Conservation (phyloP, 2,113 vertebrate species). For the Oryzias curvinotus region DNA sequence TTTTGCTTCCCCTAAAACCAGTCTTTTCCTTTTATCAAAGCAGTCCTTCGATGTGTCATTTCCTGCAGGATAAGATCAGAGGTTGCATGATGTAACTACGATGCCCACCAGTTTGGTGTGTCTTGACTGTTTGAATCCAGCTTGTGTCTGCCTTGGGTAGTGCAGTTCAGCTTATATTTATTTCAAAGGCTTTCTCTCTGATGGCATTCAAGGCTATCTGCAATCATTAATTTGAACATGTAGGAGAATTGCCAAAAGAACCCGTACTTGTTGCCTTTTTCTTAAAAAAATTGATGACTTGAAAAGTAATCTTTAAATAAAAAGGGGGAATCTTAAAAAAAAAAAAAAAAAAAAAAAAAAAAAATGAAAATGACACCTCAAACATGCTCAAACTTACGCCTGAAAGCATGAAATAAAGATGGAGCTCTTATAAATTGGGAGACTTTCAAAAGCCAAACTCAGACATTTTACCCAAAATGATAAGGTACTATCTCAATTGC, state of each 20-base stretch:
- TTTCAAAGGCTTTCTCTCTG: constrained; percentile 23
- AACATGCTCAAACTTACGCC: neutral
- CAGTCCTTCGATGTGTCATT: constrained; percentile 13
- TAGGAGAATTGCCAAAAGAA: too few relatives aligned
- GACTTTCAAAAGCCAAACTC: neutral
- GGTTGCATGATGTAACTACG: constrained; percentile 25
- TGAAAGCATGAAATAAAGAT: neutral
- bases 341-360: neutral
- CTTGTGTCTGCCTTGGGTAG: constrained; percentile 25
- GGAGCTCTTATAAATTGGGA: neutral
- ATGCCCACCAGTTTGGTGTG: constrained; percentile 24
- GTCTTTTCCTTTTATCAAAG: constrained; percentile 20
- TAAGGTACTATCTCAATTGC: neutral
- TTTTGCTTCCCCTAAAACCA: constrained; percentile 11
- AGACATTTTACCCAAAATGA: constrained; percentile 1
- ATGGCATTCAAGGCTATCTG: constrained; percentile 31
- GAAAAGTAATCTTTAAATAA: too few relatives aligned
- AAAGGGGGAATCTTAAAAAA: too few relatives aligned
- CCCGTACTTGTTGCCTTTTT: neutral
- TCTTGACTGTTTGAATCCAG: constrained; percentile 25
- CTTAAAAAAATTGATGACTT: neutral
- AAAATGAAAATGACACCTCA: neutral
- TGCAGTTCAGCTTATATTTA: constrained; percentile 12
- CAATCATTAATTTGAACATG: constrained; percentile 1
- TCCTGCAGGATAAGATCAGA: constrained; percentile 32